Evolutionary conservation across 30 jellyfish, hydroid and myxozoan genomes (phyloP), one percentile per base, ranked within the genome.

Genomic region (Turritopsis rubra): DNA sequence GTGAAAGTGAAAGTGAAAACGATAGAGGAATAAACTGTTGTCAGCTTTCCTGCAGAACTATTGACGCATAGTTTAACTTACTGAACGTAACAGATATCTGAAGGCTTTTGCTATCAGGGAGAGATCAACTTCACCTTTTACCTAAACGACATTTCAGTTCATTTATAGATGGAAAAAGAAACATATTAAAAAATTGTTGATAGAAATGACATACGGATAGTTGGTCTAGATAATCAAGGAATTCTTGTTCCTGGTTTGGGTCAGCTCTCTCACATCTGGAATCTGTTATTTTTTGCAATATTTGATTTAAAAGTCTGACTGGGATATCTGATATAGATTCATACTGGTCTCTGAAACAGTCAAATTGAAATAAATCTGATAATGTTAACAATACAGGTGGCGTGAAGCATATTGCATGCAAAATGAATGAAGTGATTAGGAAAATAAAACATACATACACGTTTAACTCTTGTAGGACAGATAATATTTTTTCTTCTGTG

Each of bases 181-280:
- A 41, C 9, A 41, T 3, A 41, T 41, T 41, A 41, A 41, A 41
- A 41, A 41, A 66, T 66, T 22, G 9, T 74, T 26, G 26, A 74
- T n/a, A 7, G n/a, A 1, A 72, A 72, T 21, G 30, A 16, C 85
- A 7, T n/a, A 78, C 85, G 25, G 52, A 29, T 20, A 24, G 53
- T 8, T 24, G 23, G 19, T 78, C 85, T 16, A 78, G 29, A 29
- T 24, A 52, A 53, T 78, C 85, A 23, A 78, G 79, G 20, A 78
- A 23, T 31, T 78, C 85, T 78, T 78, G 85, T 29, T 78, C 85
- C 53, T 31, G 79, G 30, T 78, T 78, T 16, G 85, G 85, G 22
- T 78, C 85, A 17, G 52, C 23, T 52, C 79, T 78, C 30, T 21
- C 52, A 21, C 52, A 78, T 52, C 52, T 16, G 1, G 30, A 23